A percentile compares a stretch with the other conserved stretches of the same genome.
Evolutionary conservation across 1,140 invertebrate species (phyloP).

Genomic region (Penaeus chinensis): DNA sequence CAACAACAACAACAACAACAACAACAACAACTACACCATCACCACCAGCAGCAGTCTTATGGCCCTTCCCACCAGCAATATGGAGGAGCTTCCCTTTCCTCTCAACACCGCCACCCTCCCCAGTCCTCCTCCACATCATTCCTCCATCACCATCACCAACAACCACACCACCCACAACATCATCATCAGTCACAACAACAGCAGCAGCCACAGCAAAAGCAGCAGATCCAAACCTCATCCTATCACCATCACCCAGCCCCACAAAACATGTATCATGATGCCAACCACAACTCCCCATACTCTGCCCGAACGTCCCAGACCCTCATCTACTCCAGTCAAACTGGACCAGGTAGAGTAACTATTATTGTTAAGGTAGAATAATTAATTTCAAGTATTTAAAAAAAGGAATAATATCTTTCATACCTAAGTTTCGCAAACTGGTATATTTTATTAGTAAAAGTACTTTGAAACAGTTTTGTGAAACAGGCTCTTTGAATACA

Average conservation of each 20-base stretch:
- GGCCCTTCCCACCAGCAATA: constrained; percentile 38
- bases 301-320: constrained; percentile 78
- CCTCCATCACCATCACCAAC: constrained; percentile 49
- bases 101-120: constrained; percentile 41
- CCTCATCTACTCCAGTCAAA: constrained; percentile 85
- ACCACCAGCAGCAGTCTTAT: background rate
- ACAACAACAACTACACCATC: background rate
- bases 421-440: background rate
- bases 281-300: constrained; percentile 76
- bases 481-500: no score
- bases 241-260: constrained; percentile 43
- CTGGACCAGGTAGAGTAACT: constrained; percentile 65
- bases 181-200: background rate
- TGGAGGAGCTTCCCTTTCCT: constrained; percentile 42
- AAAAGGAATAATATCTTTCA: background rate
- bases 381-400: background rate
- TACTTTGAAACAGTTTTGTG: no score
- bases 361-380: background rate
- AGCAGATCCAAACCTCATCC: constrained; percentile 32
- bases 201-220: constrained; percentile 17
- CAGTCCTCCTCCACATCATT: constrained; percentile 36
- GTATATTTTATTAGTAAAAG: no score
- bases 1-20: background rate
- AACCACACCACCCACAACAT: constrained; percentile 16
- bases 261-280: constrained; percentile 52